Conservation (phyloP, 2,888 invertebrate genomes). For the Halictus ligatus region DNA sequence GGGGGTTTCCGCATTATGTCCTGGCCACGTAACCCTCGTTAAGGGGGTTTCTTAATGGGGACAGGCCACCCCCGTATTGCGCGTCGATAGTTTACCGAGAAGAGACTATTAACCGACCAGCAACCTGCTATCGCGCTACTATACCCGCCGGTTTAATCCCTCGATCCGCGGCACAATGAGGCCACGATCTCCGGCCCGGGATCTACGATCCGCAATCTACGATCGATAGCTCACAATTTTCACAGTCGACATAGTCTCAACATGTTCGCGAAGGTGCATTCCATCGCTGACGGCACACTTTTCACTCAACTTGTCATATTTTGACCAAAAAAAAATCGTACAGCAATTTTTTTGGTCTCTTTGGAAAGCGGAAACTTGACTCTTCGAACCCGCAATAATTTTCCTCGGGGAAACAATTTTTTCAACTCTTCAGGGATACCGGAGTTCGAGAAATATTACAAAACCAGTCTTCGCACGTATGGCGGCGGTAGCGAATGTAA, state of each 20-base stretch:
- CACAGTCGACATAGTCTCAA: too few species aligned
- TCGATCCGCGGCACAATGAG: conserved; percentile 37
- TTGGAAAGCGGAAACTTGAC: neutral
- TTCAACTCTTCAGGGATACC: too few species aligned
- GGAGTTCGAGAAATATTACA: too few species aligned
- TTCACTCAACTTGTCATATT: too few species aligned
- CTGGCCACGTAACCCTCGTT: conserved; percentile 73
- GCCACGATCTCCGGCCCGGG: neutral
- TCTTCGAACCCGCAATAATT: too few species aligned
- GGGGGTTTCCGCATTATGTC: conserved; percentile 63
- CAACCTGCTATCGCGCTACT: conserved; percentile 60
- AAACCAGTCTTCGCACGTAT: too few species aligned
- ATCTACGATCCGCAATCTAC: neutral
- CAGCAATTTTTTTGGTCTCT: neutral
- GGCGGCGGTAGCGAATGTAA: too few species aligned
- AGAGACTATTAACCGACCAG: conserved; percentile 63
- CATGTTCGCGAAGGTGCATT: too few species aligned
- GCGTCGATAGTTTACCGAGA: conserved; percentile 67
- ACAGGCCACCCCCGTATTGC: conserved; percentile 61
- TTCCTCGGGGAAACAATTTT: too few species aligned
- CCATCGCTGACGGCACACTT: too few species aligned
- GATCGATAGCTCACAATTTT: neutral
- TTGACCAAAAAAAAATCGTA: too few species aligned
- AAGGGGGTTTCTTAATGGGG: conserved; percentile 72
- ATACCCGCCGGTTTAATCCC: conserved; percentile 55